A percentile compares a stretch with the other conserved stretches of the same genome.
Conservation (phyloP, 2,797 vertebrate genomes). For the Gadopsis bispinosus region DNA sequence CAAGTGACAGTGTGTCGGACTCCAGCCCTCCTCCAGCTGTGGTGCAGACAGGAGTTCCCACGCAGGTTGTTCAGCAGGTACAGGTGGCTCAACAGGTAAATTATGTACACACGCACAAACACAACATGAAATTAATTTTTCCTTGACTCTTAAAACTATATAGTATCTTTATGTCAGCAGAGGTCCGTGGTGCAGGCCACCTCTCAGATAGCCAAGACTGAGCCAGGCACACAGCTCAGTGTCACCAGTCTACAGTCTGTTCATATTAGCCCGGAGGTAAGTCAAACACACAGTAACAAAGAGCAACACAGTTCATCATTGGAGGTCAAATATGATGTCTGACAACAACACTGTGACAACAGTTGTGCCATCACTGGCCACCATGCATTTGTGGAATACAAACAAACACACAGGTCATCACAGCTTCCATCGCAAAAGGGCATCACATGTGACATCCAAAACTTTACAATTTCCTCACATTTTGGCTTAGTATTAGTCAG, state of each 20-base stretch:
- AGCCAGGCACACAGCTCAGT: slow-evolving; percentile 89
- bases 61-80: slow-evolving; percentile 94
- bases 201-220: slow-evolving; percentile 89
- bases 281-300: slow-evolving; percentile 8
- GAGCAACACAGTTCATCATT: neutral
- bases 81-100: slow-evolving; percentile 91
- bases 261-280: slow-evolving; percentile 91
- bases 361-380: slow-evolving; percentile 3
- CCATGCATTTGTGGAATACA: slow-evolving; percentile 8
- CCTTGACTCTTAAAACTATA: slow-evolving; percentile 13
- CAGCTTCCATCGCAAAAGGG: slow-evolving; percentile 17
- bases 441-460: slow-evolving; percentile 2
- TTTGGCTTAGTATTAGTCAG: slow-evolving; percentile 21
- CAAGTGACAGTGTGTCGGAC: slow-evolving; percentile 91
- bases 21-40: slow-evolving; percentile 90
- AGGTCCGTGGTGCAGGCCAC: slow-evolving; percentile 93
- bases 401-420: slow-evolving; percentile 13
- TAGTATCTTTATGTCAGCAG: slow-evolving; percentile 74
- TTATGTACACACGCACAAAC: slow-evolving; percentile 3
- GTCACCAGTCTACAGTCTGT: slow-evolving; percentile 92
- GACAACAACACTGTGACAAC: neutral
- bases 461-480: slow-evolving; percentile 13
- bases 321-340: neutral
- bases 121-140: neutral
- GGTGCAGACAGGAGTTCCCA: slow-evolving; percentile 91